Evolutionary conservation across 2,113 vertebrate genomes (phyloP).

Genomic region (Trochalopteron elliotii): DNA sequence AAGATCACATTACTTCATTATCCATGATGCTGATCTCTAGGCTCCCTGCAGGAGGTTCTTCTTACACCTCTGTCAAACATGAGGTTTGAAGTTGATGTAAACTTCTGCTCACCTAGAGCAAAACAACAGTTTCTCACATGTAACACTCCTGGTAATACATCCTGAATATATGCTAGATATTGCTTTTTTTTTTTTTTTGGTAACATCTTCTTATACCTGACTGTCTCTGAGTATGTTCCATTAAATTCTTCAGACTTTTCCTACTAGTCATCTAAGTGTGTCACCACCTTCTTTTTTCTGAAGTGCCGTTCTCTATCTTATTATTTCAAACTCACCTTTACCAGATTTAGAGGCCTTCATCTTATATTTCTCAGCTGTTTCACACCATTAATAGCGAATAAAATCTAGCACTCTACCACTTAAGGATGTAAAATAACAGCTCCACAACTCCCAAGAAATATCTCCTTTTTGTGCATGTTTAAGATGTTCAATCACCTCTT

Average conservation of each 20-base stretch:
- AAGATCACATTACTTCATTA: not conserved
- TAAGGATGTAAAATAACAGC: not conserved
- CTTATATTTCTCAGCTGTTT: not conserved
- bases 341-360: not conserved
- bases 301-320: not conserved
- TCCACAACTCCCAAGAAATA: not conserved
- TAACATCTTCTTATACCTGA: not conserved
- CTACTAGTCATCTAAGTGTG: not conserved
- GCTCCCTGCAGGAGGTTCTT: not conserved
- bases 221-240: not conserved
- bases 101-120: not conserved
- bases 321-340: not conserved
- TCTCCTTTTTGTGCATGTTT: not conserved
- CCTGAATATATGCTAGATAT: not conserved
- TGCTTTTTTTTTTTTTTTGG: not conserved
- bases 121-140: not conserved
- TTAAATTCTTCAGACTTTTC: not conserved
- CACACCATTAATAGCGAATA: not conserved
- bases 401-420: not conserved
- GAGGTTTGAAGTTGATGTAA: not conserved
- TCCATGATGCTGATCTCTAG: not conserved
- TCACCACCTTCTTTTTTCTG: not conserved
- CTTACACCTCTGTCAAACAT: not conserved
- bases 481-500: not conserved
- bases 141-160: not conserved